Percentiles rank a stretch among this genome's conserved stretches.
Evolutionary conservation across 2,113 vertebrate species (phyloP).

Genomic region (Elanus axillaris): DNA sequence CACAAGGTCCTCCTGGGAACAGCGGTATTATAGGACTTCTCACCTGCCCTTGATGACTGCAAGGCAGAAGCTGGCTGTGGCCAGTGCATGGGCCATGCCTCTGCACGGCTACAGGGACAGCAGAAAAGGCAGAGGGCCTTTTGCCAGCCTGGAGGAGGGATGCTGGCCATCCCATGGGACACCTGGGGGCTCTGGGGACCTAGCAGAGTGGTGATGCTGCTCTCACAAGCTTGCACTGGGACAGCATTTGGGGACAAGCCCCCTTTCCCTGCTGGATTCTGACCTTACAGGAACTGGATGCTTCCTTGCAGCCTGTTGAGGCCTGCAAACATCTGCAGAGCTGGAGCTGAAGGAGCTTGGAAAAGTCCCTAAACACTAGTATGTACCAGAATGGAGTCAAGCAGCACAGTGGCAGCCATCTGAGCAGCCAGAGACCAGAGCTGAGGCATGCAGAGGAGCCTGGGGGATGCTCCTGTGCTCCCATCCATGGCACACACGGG

Average conservation of each 20-base stretch:
- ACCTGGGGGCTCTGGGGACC: background rate
- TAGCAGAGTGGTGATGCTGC: background rate
- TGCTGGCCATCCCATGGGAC: background rate
- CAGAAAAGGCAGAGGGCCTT: background rate
- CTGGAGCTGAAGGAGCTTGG: background rate
- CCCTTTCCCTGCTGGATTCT: too few species aligned
- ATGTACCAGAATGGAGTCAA: rapidly evolving
- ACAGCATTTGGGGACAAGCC: background rate
- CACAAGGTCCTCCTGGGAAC: background rate
- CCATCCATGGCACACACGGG: background rate
- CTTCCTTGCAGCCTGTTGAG: background rate
- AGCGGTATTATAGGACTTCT: rapidly evolving
- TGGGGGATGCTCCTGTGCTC: background rate
- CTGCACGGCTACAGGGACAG: rapidly evolving
- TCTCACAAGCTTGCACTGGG: background rate
- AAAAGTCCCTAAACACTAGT: rapidly evolving
- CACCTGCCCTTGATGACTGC: background rate
- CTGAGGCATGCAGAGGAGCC: rapidly evolving
- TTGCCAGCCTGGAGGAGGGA: background rate
- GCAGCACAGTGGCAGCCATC: background rate
- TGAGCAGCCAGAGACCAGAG: background rate
- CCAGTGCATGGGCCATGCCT: rapidly evolving
- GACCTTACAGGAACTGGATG: background rate
- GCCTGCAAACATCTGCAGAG: background rate
- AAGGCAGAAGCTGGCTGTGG: background rate